phyloP scores from a whole-genome alignment of 2,888 invertebrate species.

The Nasonia oneida region DNA sequence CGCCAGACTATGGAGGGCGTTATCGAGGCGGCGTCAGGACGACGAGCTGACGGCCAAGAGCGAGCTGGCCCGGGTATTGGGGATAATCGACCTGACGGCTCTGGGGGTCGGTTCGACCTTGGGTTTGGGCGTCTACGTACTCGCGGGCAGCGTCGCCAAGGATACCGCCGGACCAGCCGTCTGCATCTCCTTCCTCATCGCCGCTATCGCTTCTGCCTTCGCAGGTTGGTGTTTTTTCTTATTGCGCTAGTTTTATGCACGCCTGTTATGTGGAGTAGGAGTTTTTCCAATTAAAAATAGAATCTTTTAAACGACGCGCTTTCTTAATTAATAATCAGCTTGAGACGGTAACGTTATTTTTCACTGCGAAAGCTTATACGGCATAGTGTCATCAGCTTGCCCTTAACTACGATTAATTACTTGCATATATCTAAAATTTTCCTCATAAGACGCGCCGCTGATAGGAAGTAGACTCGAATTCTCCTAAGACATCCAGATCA shows the following conservation, averaged over 20 bases:
- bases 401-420: too few relatives aligned
- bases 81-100: conserved; percentile 91
- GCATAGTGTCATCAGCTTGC: too few relatives aligned
- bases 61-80: conserved; percentile 85
- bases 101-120: conserved; percentile 93
- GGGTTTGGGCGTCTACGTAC: conserved; percentile 96
- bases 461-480: too few relatives aligned
- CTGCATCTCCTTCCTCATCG: conserved; percentile 93
- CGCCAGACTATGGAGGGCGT: conserved; percentile 73
- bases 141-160: conserved; percentile 94
- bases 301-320: too few relatives aligned
- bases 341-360: too few relatives aligned
- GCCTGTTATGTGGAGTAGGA: too few relatives aligned
- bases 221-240: conserved; percentile 84
- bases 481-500: too few relatives aligned
- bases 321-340: too few relatives aligned
- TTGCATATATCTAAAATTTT: too few relatives aligned
- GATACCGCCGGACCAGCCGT: conserved; percentile 95
- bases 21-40: conserved; percentile 79
- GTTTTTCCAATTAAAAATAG: too few relatives aligned
- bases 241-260: not conserved
- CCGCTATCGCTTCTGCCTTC: conserved; percentile 95
- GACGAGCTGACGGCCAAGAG: conserved; percentile 73
- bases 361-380: too few relatives aligned
- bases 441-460: too few relatives aligned